Conservation (phyloP, 92 coral and sea anemone genomes). For the Diadumene lineata region DNA sequence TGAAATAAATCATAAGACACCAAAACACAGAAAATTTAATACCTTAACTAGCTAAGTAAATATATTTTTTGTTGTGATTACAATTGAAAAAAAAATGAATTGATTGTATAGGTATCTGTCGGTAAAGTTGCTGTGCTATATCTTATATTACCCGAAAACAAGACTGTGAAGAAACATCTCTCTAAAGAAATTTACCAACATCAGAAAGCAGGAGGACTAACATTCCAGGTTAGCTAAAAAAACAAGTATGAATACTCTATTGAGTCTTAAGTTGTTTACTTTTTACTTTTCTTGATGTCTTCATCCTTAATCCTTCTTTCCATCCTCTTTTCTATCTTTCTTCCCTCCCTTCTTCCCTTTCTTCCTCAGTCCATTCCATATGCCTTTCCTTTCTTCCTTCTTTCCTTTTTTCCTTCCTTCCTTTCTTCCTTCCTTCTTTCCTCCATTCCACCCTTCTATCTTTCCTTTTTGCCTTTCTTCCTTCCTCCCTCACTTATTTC, state of each 20-base stretch:
- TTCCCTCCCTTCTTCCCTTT: too few species aligned
- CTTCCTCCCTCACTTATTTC: background rate
- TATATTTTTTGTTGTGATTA: background rate
- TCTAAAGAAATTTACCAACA: constrained; percentile 60
- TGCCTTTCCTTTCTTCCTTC: background rate
- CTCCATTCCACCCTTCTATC: background rate
- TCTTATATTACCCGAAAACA: constrained; percentile 69
- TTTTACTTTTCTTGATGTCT: background rate
- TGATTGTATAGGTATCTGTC: constrained; percentile 40
- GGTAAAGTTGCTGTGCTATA: constrained; percentile 59
- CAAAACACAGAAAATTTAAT: too few species aligned
- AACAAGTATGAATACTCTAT: too few species aligned
- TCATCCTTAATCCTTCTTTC: background rate
- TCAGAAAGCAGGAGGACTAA: constrained; percentile 53
- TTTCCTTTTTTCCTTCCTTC: background rate
- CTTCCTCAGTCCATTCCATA: background rate
- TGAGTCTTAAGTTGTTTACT: background rate
- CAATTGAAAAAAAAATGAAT: too few species aligned
- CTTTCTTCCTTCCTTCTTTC: background rate
- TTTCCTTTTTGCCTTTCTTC: background rate
- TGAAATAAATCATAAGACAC: too few species aligned
- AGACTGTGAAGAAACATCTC: constrained; percentile 65
- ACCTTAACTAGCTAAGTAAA: too few species aligned
- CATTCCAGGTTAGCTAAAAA: constrained; percentile 79
- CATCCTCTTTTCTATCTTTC: background rate